These are phyloP conservation scores for Melanostoma mellinum DNA, from an alignment of 2,888 invertebrate genomes.

Conservation along the genomic window DNA sequence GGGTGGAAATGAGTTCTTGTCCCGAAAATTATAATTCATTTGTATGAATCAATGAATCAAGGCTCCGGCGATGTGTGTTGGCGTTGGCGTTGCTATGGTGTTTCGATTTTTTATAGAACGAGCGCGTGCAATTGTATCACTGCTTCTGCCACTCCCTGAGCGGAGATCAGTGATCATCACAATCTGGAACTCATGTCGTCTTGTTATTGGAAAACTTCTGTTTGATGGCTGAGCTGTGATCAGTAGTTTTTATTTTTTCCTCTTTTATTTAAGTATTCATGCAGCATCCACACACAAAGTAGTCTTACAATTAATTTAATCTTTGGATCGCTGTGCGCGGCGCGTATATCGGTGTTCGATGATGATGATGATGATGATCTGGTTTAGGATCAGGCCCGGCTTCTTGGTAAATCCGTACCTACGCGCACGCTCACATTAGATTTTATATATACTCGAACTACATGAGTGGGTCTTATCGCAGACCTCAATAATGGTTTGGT, in stretches of 20 bases:
- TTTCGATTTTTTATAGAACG: constrained; percentile 5
- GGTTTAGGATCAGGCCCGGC: constrained; percentile 65
- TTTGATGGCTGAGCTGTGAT: constrained; percentile 52
- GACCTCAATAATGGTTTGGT: constrained; percentile 30
- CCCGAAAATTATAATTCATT: constrained; percentile 67
- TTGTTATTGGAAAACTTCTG: constrained; percentile 72
- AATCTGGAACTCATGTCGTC: constrained; percentile 70
- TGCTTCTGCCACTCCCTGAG: constrained; percentile 66
- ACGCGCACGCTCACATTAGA: constrained; percentile 56
- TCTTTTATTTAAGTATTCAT: no score
- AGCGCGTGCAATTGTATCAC: constrained; percentile 16
- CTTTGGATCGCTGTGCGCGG: constrained; percentile 53
- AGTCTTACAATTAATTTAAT: constrained; percentile 72
- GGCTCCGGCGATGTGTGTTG: constrained; percentile 57
- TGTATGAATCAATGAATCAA: constrained; percentile 14
- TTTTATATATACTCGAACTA: constrained; percentile 1
- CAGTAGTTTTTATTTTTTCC: constrained; percentile 51
- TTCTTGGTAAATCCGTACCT: constrained; percentile 70
- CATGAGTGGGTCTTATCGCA: constrained; percentile 13
- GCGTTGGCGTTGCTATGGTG: constrained; percentile 57
- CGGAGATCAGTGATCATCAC: constrained; percentile 57
- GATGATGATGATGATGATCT: constrained; percentile 24
- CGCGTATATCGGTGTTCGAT: constrained; percentile 61
- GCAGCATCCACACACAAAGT: constrained; percentile 57
- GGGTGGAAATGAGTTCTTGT: constrained; percentile 40